Conservation (phyloP, 1,140 invertebrate species). For the Atta texana region DNA sequence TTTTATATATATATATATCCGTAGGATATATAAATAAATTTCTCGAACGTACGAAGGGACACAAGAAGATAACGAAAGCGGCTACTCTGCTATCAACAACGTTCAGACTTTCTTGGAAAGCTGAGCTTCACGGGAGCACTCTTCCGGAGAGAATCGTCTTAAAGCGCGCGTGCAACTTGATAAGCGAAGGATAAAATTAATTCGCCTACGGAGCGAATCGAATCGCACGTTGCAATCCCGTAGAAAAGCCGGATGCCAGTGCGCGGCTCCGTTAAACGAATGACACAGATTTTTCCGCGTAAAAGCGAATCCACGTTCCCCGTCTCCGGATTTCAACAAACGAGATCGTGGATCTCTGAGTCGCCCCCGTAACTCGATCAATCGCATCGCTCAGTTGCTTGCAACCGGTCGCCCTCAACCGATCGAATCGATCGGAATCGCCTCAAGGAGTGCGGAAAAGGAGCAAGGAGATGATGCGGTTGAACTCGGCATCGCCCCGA, state of each 20-base stretch:
- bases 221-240: constrained; percentile 52
- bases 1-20: not conserved
- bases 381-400: constrained; percentile 39
- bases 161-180: constrained; percentile 62
- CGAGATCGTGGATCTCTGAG: constrained; percentile 55
- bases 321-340: constrained; percentile 52
- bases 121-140: constrained; percentile 35
- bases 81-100: constrained; percentile 33
- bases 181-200: constrained; percentile 63
- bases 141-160: constrained; percentile 46
- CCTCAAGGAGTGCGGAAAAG: constrained; percentile 15
- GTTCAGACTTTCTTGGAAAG: constrained; percentile 29
- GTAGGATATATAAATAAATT: not conserved
- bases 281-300: constrained; percentile 63
- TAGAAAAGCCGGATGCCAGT: constrained; percentile 42
- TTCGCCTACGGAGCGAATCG: constrained; percentile 55
- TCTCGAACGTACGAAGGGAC: not conserved
- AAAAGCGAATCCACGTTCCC: constrained; percentile 54
- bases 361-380: constrained; percentile 56
- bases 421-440: constrained; percentile 52
- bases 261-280: constrained; percentile 61
- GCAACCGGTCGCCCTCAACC: constrained; percentile 25
- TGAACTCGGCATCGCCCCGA: constrained; percentile 35
- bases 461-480: constrained; percentile 40
- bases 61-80: constrained; percentile 3